Percentiles rank a stretch among this genome's conserved stretches.
Evolutionary conservation across 2,113 vertebrate genomes (phyloP).

Genomic region (Falcunculus frontatus): DNA sequence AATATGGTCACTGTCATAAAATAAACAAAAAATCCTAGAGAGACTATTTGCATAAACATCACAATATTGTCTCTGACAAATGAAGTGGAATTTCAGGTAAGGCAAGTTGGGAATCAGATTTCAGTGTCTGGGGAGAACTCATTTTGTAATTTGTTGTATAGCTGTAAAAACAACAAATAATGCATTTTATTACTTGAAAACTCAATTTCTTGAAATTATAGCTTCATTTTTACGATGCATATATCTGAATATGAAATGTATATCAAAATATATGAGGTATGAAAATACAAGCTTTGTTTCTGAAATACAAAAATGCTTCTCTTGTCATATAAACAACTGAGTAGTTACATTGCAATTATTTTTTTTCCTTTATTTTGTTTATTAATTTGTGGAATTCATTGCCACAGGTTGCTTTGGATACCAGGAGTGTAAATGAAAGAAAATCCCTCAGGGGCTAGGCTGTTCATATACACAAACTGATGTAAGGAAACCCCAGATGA

Average conservation of each 20-base stretch:
- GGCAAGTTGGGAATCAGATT: not conserved
- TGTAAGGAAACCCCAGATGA: not conserved
- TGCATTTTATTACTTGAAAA: not conserved
- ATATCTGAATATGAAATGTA: not conserved
- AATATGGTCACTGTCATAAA: not conserved
- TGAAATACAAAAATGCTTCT: not conserved
- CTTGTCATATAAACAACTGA: not conserved
- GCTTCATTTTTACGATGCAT: not conserved
- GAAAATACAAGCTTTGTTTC: not conserved
- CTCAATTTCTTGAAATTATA: not conserved
- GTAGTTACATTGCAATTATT: not conserved
- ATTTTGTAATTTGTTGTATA: not conserved
- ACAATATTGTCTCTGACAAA: not conserved
- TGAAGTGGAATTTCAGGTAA: not conserved
- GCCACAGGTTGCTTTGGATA: not conserved
- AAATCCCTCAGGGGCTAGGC: not conserved
- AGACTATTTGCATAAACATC: not conserved
- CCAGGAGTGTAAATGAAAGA: not conserved
- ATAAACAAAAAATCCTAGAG: not conserved
- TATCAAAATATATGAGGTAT: not conserved
- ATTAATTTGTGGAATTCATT: not conserved
- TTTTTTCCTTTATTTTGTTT: not conserved
- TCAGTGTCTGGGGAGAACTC: not conserved
- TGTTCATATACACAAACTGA: not conserved
- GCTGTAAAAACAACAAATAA: not conserved